phyloP scores from a whole-genome alignment of 2,888 invertebrate species.

The Sminthurinus aureus region DNA sequence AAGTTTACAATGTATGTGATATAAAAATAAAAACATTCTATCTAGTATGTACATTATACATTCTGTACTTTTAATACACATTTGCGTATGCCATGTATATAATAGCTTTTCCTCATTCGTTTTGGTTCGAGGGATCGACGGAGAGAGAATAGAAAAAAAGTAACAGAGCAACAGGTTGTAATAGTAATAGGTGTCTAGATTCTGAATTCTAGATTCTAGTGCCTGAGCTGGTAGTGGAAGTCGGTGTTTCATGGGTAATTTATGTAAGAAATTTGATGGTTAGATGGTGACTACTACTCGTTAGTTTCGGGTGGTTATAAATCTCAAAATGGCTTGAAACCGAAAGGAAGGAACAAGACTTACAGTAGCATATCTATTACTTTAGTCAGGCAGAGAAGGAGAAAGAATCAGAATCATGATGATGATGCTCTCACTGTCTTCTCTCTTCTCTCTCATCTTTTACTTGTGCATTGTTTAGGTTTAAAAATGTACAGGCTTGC shows the following conservation, averaged over 20 bases:
- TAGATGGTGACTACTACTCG: conserved; percentile 19
- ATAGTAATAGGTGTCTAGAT: not conserved
- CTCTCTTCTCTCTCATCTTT: conserved; percentile 1
- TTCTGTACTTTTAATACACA: not conserved
- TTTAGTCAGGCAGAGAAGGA: not conserved
- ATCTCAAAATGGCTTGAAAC: conserved; percentile 14
- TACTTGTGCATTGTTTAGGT: too few relatives aligned
- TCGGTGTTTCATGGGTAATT: conserved; percentile 28
- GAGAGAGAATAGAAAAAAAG: not conserved
- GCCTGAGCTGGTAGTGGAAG: conserved; percentile 21
- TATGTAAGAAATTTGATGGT: conserved; percentile 16
- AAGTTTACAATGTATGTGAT: too few relatives aligned
- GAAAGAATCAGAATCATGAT: not conserved
- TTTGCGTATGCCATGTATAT: too few relatives aligned
- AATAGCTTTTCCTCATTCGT: not conserved
- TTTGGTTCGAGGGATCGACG: not conserved
- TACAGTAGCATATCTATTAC: not conserved
- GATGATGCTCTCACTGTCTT: not conserved
- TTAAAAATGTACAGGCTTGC: too few relatives aligned
- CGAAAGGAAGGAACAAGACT: not conserved
- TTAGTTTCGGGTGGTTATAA: conserved; percentile 34
- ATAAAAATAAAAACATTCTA: not conserved
- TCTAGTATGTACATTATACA: not conserved
- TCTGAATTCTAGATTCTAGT: too few relatives aligned
- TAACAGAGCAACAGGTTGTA: not conserved